Percentiles rank a stretch among this genome's conserved stretches.
Conservation (phyloP, 2,797 vertebrate species). For the Cryptoblepharus egeriae region DNA sequence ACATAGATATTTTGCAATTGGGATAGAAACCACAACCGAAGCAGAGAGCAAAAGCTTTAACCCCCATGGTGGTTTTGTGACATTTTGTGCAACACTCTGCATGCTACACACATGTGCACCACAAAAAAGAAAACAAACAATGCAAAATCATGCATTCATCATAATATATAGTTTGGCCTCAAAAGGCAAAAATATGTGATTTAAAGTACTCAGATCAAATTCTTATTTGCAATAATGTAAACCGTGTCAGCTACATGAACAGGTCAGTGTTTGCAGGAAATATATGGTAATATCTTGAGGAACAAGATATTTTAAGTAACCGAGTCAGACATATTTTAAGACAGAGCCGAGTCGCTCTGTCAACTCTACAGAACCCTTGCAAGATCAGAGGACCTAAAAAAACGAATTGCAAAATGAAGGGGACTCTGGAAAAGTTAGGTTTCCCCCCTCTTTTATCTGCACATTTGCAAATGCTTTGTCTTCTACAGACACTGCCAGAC, state of each 20-base stretch:
- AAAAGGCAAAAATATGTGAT: too few relatives aligned
- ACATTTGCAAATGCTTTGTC: background rate
- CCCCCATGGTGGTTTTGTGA: too few relatives aligned
- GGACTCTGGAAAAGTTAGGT: background rate
- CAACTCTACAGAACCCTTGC: background rate
- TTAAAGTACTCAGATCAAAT: background rate
- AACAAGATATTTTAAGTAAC: background rate
- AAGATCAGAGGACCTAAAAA: background rate
- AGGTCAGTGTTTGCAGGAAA: background rate
- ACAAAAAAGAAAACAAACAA: too few relatives aligned
- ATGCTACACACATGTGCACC: too few relatives aligned
- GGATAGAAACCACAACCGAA: too few relatives aligned
- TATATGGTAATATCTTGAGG: background rate
- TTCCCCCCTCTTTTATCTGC: background rate
- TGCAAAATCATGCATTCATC: too few relatives aligned
- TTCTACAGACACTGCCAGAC: background rate
- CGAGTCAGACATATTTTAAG: too few relatives aligned
- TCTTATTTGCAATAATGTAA: background rate
- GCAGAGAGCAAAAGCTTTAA: too few relatives aligned
- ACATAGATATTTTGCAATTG: too few relatives aligned
- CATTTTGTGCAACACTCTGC: too few relatives aligned
- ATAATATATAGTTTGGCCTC: too few relatives aligned
- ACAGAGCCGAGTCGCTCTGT: background rate
- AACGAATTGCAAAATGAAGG: too few relatives aligned
- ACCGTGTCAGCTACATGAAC: background rate